phyloP scores from a whole-genome alignment of 2,888 invertebrate genomes.

The Aphodius granarius region DNA sequence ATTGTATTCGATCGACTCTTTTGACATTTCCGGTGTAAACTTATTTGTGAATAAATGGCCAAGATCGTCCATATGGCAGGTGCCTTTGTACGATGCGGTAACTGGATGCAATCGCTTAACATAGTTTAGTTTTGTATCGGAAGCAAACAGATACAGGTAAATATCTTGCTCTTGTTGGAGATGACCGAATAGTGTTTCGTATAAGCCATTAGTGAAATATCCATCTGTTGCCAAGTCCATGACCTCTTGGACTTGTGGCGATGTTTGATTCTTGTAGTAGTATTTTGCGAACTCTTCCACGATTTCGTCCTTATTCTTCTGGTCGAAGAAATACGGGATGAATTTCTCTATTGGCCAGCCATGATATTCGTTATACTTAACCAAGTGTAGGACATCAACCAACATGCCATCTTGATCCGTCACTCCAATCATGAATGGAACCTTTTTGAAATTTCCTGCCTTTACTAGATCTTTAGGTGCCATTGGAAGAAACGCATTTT shows the following conservation, averaged over 20 bases:
- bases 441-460: conserved; percentile 15
- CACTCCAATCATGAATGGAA: conserved; percentile 21
- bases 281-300: conserved; percentile 7
- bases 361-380: not conserved
- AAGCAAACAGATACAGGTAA: conserved; percentile 20
- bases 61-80: conserved; percentile 21
- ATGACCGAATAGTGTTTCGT: conserved; percentile 9
- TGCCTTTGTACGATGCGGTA: conserved; percentile 14
- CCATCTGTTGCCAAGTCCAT: not conserved
- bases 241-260: not conserved
- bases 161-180: conserved; percentile 10
- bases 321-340: conserved; percentile 7
- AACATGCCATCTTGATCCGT: conserved; percentile 18
- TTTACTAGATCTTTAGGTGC: conserved; percentile 7
- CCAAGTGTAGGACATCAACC: conserved; percentile 7
- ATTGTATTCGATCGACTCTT: conserved; percentile 10
- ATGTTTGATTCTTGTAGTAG: not conserved
- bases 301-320: conserved; percentile 9
- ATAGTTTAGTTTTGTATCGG: conserved; percentile 19
- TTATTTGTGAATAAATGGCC: conserved; percentile 22
- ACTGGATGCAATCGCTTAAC: conserved; percentile 17
- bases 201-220: conserved; percentile 12
- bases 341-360: not conserved
- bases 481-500: conserved; percentile 10
- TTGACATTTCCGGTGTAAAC: conserved; percentile 11